A percentile compares a stretch with the other conserved stretches of the same genome.
Evolutionary conservation across 2,888 invertebrate genomes (phyloP).

Genomic region (Poecilobothrus nobilitatus): DNA sequence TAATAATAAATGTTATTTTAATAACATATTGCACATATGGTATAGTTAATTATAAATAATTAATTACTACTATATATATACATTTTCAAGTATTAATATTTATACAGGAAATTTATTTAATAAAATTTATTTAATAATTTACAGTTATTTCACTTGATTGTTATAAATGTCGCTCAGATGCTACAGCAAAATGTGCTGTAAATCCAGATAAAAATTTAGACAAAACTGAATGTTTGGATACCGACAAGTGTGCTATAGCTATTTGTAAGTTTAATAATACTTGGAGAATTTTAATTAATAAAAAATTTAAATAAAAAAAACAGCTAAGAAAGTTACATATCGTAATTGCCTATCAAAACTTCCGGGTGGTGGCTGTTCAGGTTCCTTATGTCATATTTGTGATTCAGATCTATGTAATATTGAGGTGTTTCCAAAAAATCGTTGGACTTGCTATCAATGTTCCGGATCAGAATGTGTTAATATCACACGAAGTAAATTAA

Average conservation of each 20-base stretch:
- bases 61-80: too few relatives aligned
- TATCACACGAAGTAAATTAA: constrained; percentile 23
- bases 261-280: constrained; percentile 24
- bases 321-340: constrained; percentile 31
- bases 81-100: too few relatives aligned
- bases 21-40: not conserved
- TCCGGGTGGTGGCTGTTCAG: constrained; percentile 22
- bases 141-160: constrained; percentile 28
- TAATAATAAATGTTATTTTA: not conserved
- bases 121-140: not conserved
- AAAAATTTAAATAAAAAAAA: not conserved
- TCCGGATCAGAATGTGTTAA: constrained; percentile 31
- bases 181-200: constrained; percentile 33
- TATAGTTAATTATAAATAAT: not conserved
- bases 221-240: constrained; percentile 31
- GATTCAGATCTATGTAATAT: constrained; percentile 33
- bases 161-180: constrained; percentile 33
- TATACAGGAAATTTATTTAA: too few relatives aligned
- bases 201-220: constrained; percentile 34
- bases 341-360: constrained; percentile 30
- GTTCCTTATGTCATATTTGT: constrained; percentile 33
- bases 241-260: constrained; percentile 31
- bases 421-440: constrained; percentile 30
- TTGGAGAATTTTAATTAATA: not conserved
- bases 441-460: constrained; percentile 35